Conservation (phyloP, 2,888 invertebrate genomes). For the Dicyrtoma fusca region DNA sequence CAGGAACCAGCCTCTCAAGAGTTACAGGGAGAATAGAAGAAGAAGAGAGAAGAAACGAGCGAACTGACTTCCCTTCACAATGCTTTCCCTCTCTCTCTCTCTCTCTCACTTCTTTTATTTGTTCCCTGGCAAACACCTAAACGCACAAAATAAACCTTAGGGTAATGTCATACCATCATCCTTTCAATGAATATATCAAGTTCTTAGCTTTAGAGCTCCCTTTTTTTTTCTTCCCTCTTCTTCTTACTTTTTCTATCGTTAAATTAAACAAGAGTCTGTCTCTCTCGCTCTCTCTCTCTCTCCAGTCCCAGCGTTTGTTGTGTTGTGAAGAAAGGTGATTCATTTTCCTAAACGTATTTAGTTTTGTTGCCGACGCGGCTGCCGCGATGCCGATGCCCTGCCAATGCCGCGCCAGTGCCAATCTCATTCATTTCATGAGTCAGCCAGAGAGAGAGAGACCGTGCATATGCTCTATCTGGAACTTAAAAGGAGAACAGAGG, state of each 20-base stretch:
- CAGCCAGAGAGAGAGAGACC: neutral
- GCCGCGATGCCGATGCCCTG: too few species aligned
- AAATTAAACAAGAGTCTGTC: conserved; percentile 6
- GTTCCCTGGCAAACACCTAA: conserved; percentile 15
- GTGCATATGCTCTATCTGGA: too few species aligned
- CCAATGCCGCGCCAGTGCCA: too few species aligned
- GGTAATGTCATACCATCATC: conserved; percentile 17
- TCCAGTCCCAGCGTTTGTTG: too few species aligned
- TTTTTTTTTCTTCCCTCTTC: neutral
- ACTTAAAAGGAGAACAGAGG: too few species aligned
- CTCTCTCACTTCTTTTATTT: conserved; percentile 21
- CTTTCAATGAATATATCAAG: conserved; percentile 22
- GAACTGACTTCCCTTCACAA: neutral
- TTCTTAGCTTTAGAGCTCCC: neutral
- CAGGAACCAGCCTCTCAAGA: neutral
- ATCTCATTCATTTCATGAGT: neutral
- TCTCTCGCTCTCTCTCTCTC: neutral
- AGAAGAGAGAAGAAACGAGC: neutral
- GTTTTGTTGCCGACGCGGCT: neutral
- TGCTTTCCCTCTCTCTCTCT: conserved; percentile 4
- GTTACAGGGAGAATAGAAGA: conserved; percentile 18
- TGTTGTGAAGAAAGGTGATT: neutral
- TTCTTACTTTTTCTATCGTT: conserved; percentile 4
- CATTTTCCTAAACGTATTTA: conserved; percentile 11
- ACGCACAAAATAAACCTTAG: conserved; percentile 14